A percentile compares a stretch with the other conserved stretches of the same genome.
Conservation (phyloP, 2,113 vertebrate genomes). For the Takifugu bimaculatus region DNA sequence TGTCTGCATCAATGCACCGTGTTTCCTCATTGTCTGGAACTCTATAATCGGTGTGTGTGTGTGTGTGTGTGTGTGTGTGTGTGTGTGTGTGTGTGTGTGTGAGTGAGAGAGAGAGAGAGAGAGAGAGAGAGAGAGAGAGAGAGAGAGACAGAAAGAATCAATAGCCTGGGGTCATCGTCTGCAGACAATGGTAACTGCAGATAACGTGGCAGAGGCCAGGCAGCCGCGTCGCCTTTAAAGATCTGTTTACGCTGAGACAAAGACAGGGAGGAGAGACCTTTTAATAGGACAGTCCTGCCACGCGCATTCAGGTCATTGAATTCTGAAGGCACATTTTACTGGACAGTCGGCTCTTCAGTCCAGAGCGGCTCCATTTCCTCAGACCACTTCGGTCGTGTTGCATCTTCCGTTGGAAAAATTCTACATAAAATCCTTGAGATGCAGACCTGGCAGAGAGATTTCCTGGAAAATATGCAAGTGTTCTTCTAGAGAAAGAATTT, state of each 20-base stretch:
- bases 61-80: too few relatives aligned
- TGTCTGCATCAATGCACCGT: background rate
- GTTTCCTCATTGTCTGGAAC: constrained; percentile 37
- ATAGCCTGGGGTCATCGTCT: constrained; percentile 55
- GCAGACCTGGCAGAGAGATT: background rate
- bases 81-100: too few relatives aligned
- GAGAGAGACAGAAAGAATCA: constrained; percentile 56
- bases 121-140: constrained; percentile 19
- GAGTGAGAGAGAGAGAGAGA: constrained; percentile 67
- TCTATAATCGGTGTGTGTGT: constrained; percentile 28
- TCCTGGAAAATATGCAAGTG: too few relatives aligned
- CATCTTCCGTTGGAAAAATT: constrained; percentile 13
- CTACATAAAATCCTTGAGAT: background rate
- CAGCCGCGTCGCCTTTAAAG: constrained; percentile 54
- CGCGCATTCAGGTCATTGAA: constrained; percentile 60
- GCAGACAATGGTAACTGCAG: constrained; percentile 62
- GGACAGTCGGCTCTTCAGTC: constrained; percentile 50
- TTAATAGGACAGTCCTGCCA: constrained; percentile 66
- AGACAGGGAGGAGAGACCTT: constrained; percentile 60
- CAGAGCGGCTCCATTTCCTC: constrained; percentile 20
- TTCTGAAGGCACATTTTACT: constrained; percentile 44
- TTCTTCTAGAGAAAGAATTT: background rate
- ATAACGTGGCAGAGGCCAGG: constrained; percentile 53
- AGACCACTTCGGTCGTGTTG: constrained; percentile 13
- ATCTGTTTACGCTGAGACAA: constrained; percentile 61